Evolutionary conservation across 2,888 invertebrate genomes (phyloP).

Genomic region (Trichopoda pennipes): DNA sequence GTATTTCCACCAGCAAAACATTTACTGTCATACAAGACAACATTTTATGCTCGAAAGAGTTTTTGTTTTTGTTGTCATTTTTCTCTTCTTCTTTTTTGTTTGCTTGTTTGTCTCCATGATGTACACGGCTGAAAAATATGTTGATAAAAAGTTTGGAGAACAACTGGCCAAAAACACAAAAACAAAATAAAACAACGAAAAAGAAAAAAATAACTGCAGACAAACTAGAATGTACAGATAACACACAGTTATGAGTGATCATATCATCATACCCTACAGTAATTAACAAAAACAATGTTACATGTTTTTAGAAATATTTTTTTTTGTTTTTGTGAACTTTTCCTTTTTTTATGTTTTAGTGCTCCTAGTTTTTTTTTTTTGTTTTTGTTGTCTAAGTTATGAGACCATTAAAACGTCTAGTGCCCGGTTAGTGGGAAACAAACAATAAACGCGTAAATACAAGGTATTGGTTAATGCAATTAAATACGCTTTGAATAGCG

Average conservation of each 20-base stretch:
- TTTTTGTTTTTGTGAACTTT: conserved; percentile 17
- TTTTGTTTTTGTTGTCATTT: conserved; percentile 22
- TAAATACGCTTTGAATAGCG: conserved; percentile 17
- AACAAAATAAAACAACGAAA: conserved; percentile 2
- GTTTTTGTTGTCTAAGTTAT: conserved; percentile 40
- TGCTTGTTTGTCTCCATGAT: conserved; percentile 33
- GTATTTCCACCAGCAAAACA: conserved; percentile 63
- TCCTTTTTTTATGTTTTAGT: background rate
- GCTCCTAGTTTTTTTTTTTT: too few species aligned
- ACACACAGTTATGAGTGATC: conserved; percentile 68
- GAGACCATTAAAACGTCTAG: conserved; percentile 49
- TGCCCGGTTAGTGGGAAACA: background rate
- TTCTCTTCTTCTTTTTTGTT: background rate
- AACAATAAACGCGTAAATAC: background rate
- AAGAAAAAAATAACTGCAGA: conserved; percentile 51
- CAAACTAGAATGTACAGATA: conserved; percentile 63
- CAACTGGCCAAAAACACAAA: conserved; percentile 3
- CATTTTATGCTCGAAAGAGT: conserved; percentile 67
- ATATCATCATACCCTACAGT: conserved; percentile 68
- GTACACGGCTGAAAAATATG: conserved; percentile 46
- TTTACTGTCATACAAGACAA: conserved; percentile 68
- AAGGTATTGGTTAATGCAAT: conserved; percentile 30
- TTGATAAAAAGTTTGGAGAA: conserved; percentile 51
- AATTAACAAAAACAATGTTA: conserved; percentile 63
- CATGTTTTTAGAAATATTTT: background rate